phyloP scores from a whole-genome alignment of 1,140 invertebrate species.

The Conus betulinus region DNA sequence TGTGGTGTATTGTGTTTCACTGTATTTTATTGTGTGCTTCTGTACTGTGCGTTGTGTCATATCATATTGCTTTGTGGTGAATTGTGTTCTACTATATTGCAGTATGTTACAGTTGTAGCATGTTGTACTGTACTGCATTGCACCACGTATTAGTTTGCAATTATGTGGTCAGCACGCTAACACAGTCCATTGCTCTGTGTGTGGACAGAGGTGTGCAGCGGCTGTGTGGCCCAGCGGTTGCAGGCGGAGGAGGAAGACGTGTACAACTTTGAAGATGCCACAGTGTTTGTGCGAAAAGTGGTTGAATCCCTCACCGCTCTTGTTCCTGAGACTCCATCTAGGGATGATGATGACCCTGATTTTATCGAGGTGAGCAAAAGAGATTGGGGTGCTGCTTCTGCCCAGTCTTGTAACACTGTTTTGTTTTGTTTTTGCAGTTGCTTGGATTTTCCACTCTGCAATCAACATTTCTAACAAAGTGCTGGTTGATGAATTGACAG shows the following conservation, averaged over 20 bases:
- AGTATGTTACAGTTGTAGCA: too few species aligned
- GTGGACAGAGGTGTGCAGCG: constrained; percentile 66
- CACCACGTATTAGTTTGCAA: too few species aligned
- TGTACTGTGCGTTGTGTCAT: too few species aligned
- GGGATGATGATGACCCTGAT: neutral
- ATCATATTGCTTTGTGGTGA: too few species aligned
- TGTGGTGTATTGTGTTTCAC: too few species aligned
- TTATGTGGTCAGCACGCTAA: too few species aligned
- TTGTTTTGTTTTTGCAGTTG: too few species aligned
- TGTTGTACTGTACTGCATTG: neutral
- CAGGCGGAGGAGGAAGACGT: constrained; percentile 64
- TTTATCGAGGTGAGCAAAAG: neutral
- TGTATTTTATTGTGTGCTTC: too few species aligned
- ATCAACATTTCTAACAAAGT: too few species aligned
- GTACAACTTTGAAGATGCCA: constrained; percentile 68
- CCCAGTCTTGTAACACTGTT: neutral
- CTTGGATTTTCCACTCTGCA: too few species aligned
- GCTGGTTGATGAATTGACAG: too few species aligned
- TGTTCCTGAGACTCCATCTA: neutral
- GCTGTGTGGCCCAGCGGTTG: constrained; percentile 66
- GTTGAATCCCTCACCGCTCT: constrained; percentile 14
- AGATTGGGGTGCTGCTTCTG: neutral
- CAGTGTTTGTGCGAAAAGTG: constrained; percentile 73
- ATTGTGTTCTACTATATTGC: too few species aligned
- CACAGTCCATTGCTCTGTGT: constrained; percentile 3